A percentile compares a stretch with the other conserved stretches of the same genome.
These are phyloP conservation scores for Homarus americanus DNA, from an alignment of 1,140 invertebrate species.

Conservation along the genomic window DNA sequence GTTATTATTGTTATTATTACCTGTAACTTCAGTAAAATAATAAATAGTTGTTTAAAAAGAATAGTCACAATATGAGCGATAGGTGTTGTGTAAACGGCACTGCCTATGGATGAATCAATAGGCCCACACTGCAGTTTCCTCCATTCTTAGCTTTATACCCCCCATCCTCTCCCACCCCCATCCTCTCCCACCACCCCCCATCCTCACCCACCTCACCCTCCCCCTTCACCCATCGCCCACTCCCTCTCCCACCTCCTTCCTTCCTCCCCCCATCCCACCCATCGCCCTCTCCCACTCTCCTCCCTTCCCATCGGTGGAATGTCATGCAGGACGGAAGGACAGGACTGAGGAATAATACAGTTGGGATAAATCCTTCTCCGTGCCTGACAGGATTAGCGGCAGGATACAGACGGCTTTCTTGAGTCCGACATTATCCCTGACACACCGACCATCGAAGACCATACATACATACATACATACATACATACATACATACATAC, in stretches of 20 bases:
- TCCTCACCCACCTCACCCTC: neutral
- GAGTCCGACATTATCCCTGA: neutral
- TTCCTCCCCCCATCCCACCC: neutral
- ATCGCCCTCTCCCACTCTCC: neutral
- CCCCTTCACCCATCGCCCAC: neutral
- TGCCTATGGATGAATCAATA: too few relatives aligned
- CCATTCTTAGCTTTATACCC: too few relatives aligned
- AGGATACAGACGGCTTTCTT: neutral
- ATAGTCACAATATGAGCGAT: too few relatives aligned
- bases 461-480: neutral
- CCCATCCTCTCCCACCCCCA: too few relatives aligned
- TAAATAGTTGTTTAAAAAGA: too few relatives aligned
- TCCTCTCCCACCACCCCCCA: neutral
- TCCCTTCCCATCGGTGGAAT: neutral
- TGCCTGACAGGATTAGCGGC: constrained; percentile 5
- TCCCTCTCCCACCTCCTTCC: neutral
- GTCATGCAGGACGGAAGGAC: neutral
- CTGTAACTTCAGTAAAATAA: too few relatives aligned
- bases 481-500: too few relatives aligned
- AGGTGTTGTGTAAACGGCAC: too few relatives aligned
- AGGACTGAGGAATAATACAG: constrained; percentile 19
- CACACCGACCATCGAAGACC: neutral
- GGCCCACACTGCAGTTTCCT: too few relatives aligned
- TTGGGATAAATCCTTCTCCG: neutral
- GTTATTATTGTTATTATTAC: too few relatives aligned